Percentiles rank a stretch among this genome's conserved stretches.
These are phyloP conservation scores for Mythimna loreyi DNA, from an alignment of 2,888 invertebrate species.

Conservation along the genomic window DNA sequence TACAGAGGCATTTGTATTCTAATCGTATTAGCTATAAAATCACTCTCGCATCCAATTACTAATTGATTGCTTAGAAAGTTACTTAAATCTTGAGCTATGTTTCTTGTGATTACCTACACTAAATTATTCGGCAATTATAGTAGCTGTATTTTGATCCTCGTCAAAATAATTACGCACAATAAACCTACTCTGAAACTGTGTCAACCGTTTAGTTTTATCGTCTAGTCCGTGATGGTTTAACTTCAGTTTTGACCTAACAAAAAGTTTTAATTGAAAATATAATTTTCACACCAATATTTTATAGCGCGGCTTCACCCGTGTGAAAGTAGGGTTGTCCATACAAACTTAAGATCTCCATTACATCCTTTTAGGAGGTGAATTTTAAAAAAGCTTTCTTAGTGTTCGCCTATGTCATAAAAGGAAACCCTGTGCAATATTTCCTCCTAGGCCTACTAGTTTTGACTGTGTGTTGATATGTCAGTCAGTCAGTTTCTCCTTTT, in stretches of 20 bases:
- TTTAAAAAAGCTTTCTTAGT: too few relatives aligned
- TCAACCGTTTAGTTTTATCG: constrained; percentile 43
- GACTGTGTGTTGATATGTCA: too few relatives aligned
- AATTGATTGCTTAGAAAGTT: constrained; percentile 43
- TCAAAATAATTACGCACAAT: constrained; percentile 33
- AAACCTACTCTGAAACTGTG: constrained; percentile 48
- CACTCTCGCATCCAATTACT: constrained; percentile 10
- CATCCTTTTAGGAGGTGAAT: too few relatives aligned
- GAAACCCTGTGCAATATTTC: too few relatives aligned
- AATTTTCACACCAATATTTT: too few relatives aligned
- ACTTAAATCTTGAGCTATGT: constrained; percentile 4
- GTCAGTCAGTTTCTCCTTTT: too few relatives aligned
- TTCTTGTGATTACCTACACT: constrained; percentile 12
- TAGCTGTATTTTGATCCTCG: constrained; percentile 29
- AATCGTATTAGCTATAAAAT: neutral
- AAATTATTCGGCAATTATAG: constrained; percentile 15
- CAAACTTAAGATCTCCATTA: too few relatives aligned
- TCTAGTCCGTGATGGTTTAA: constrained; percentile 7
- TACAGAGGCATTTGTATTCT: constrained; percentile 1
- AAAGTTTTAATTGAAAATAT: too few relatives aligned
- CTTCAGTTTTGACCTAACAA: constrained; percentile 15
- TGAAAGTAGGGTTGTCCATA: too few relatives aligned
- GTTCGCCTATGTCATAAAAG: too few relatives aligned
- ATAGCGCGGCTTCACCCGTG: too few relatives aligned
- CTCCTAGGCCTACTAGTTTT: too few relatives aligned